A percentile compares a stretch with the other conserved stretches of the same genome.
These are phyloP conservation scores for Pecten maximus DNA, from an alignment of 2,888 invertebrate genomes.

Conservation along the genomic window DNA sequence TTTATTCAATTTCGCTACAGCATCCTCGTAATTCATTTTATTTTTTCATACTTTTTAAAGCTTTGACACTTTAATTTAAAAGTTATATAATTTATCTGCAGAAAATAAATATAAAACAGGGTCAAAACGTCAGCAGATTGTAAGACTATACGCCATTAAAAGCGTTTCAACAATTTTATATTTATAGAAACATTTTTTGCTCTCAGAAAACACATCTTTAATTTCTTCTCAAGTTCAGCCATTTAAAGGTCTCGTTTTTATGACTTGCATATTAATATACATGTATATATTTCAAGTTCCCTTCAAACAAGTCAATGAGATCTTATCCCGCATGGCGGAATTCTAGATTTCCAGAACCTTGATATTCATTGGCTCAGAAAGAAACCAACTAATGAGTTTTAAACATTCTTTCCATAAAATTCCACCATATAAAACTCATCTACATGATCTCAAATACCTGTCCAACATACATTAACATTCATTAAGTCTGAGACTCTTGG, in stretches of 20 bases:
- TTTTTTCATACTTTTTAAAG: background rate
- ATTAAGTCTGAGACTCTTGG: constrained; percentile 14
- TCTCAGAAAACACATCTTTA: constrained; percentile 10
- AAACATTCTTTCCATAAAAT: constrained; percentile 29
- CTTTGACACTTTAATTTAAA: constrained; percentile 25
- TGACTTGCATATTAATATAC: constrained; percentile 32
- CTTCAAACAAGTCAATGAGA: background rate
- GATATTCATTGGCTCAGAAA: background rate
- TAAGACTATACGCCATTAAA: background rate
- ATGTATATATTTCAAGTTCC: background rate
- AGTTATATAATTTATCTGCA: constrained; percentile 9
- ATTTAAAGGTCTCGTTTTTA: constrained; percentile 16
- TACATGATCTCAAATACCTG: constrained; percentile 30
- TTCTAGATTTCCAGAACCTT: background rate
- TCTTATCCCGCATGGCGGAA: background rate
- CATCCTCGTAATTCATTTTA: background rate
- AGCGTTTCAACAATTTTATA: background rate
- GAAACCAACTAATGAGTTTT: background rate
- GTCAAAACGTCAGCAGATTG: background rate
- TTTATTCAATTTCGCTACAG: background rate
- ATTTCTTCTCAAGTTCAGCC: constrained; percentile 23
- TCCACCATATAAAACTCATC: constrained; percentile 18
- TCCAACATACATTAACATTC: constrained; percentile 21
- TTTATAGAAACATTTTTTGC: background rate
- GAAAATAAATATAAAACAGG: background rate